Base-by-base conservation (phyloP, 2,797 vertebrate genomes). In the Leontopithecus rosalia region DNA sequence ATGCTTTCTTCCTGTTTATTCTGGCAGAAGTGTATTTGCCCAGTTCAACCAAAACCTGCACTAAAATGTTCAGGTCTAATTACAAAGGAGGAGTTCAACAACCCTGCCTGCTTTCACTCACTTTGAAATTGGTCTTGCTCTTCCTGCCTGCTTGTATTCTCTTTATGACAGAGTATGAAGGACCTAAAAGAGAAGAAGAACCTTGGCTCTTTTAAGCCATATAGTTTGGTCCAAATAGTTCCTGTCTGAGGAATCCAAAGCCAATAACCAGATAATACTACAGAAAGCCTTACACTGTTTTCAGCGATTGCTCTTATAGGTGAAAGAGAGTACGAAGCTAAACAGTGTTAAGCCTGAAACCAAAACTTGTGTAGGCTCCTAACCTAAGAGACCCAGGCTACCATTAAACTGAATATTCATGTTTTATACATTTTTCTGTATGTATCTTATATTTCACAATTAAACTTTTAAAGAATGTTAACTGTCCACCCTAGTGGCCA, bases 1-100 rank as follows among this genome's bases (percentile, higher is more conserved):
- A 72, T 92, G 61, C 55, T 46, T 6, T 75, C 81, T 90, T 95
- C 52, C 86, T 92, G 72, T 90, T 90, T 90, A 88, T 90, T 94
- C 82, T 95, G 90, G 72, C 88, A 96, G 77, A 91, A 57, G 58
- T 5, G 12, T 86, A 24, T 73, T 75, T 97, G 67, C 39, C 48
- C 67, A 83, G 24, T 96, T 90, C 12, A 67, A 84, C 82, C 55
- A 94, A 61, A 83, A 89, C n/a, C 39, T 76, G 77, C n/a, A 89
- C 41, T 52, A 75, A 41, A 86, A 39, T 30, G 75, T 94, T 97
- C 22, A 91, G 15, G 33, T 61, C 46, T 64, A 55, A 67, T 88
- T 80, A 90, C 41, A 84, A 57, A 64, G 50, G 43, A 91, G 33
- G 76, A 22, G 24, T 58, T 84, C 70, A 33, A 83, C 39, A 87